Percentiles rank a stretch among this genome's conserved stretches.
These are phyloP conservation scores for Brachirus orientalis DNA, from an alignment of 2,113 vertebrate genomes.

Conservation along the genomic window DNA sequence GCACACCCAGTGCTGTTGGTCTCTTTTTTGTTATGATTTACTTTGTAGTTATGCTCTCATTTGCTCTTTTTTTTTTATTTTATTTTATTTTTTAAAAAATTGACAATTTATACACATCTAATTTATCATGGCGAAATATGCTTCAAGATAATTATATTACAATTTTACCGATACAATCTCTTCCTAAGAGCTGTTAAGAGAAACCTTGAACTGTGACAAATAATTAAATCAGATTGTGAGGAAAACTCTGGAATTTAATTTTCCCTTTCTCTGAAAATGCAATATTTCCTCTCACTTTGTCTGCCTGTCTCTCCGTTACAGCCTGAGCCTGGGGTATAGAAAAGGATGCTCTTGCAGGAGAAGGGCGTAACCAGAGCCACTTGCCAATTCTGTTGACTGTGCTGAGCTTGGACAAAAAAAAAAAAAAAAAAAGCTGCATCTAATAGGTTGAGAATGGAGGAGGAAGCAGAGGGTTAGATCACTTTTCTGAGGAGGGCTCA, in stretches of 20 bases:
- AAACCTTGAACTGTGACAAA: slow-evolving; percentile 37
- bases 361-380: slow-evolving; percentile 66
- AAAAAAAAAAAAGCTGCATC: slow-evolving; percentile 54
- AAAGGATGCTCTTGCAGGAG: slow-evolving; percentile 63
- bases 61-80: background rate
- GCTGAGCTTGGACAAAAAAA: slow-evolving; percentile 65
- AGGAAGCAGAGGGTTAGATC: slow-evolving; percentile 64
- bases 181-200: slow-evolving; percentile 21
- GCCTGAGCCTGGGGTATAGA: slow-evolving; percentile 19
- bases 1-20: background rate
- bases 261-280: slow-evolving; percentile 43
- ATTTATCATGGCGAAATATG: slow-evolving; percentile 45
- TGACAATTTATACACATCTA: slow-evolving; percentile 41
- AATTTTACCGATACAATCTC: slow-evolving; percentile 39
- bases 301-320: slow-evolving; percentile 11
- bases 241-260: slow-evolving; percentile 32
- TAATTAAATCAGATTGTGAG: slow-evolving; percentile 48
- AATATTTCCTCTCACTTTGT: slow-evolving; percentile 7
- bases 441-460: slow-evolving; percentile 47
- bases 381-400: slow-evolving; percentile 45
- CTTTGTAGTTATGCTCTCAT: background rate
- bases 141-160: slow-evolving; percentile 52
- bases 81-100: too few relatives aligned
- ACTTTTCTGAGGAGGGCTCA: slow-evolving; percentile 58
- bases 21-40: slow-evolving; percentile 20